Evolutionary conservation across 2,113 vertebrate genomes (phyloP).

Genomic region (Phaetusa simplex): DNA sequence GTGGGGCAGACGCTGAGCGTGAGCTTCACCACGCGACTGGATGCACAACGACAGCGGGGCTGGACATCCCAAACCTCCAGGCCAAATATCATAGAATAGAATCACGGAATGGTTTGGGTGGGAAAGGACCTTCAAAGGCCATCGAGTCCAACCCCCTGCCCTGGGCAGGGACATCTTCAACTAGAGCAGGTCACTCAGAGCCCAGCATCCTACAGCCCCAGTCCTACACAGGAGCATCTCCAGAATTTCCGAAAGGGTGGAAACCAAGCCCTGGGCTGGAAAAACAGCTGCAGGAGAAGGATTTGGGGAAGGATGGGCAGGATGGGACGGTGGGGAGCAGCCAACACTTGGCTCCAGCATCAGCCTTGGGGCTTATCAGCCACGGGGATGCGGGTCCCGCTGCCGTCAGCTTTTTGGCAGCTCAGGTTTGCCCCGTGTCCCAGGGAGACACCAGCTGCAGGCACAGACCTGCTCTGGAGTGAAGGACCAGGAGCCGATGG

Average conservation of each 20-base stretch:
- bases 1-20: not conserved
- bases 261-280: not conserved
- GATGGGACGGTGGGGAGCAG: not conserved
- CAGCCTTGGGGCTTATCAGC: not conserved
- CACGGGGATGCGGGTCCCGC: no score
- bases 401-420: not conserved
- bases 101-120: no score
- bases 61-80: not conserved
- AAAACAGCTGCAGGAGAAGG: not conserved
- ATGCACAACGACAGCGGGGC: no score
- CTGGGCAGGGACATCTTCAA: no score
- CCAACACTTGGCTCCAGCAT: not conserved
- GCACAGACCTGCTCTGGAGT: not conserved
- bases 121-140: no score
- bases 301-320: not conserved
- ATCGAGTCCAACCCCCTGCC: no score
- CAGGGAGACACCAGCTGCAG: not conserved
- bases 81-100: not conserved
- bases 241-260: not conserved
- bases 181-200: not conserved
- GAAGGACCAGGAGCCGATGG: not conserved
- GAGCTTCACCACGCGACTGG: not conserved
- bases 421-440: not conserved
- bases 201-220: not conserved
- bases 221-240: not conserved